Base-by-base conservation (phyloP, 2,113 vertebrate genomes). In the Phalacrocorax aristotelis region DNA sequence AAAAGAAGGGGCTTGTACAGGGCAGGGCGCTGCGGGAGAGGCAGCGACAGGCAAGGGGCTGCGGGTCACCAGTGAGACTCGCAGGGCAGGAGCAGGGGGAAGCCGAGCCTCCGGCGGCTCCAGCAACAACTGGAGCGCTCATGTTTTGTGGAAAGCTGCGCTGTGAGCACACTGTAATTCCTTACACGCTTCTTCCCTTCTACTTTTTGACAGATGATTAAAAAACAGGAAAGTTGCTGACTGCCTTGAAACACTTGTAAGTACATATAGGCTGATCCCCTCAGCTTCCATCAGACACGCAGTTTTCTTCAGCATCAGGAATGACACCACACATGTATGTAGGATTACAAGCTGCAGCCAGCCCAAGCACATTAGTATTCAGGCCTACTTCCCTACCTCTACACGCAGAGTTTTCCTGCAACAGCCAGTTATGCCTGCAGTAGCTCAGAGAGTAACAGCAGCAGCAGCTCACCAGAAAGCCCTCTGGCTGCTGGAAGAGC, bases 311-410 rank as follows among this genome's bases (percentile, higher is more conserved):
- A 0, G 64, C 4, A 0, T 27, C 61, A 27, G 48, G 36, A 87
- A 7, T 38, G 29, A 10, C 65, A 38, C 11, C 11, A 40, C 57
- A 18, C 13, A 6, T 0, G 1, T 13, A 77, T 5, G 3, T 1
- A 25, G 27, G 48, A 23, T 64, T 40, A 48, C 40, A 68, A 76
- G 65, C 40, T 58, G 8, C 75, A 58, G 91, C 52, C 68, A 66
- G 54, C 40, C 64, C 40, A 16, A 2, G 1, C 11, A 8, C 34
- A 7, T 8, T 7, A 52, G 23, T 18, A 64, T 65, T 74, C 64
- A 27, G 5, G 27, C 58, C 46, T n/a, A 4, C 72, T 49, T 66
- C 69, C 74, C 46, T 22, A 11, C 76, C 60, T 51, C 55, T 26
- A 11, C 36, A 27, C 29, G 32, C 29, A 70, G 0, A 27, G 38